These are phyloP conservation scores for Epinephelus malabaricus DNA, from an alignment of 2,797 vertebrate species.

Conservation along the genomic window DNA sequence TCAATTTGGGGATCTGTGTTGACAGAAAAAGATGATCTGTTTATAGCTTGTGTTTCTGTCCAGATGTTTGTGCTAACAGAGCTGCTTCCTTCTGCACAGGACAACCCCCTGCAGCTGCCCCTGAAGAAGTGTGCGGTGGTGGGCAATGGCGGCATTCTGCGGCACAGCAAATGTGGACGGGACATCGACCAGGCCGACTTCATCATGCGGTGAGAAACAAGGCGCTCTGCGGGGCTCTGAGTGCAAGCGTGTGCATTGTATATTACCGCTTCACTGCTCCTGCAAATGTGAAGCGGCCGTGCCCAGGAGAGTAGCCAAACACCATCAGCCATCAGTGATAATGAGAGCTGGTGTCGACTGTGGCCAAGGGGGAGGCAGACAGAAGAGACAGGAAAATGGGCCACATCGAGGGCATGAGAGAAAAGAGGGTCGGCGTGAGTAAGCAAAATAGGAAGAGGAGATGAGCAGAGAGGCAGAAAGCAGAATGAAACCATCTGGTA, in stretches of 20 bases:
- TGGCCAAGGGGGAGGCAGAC: conserved; percentile 14
- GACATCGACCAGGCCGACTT: conserved; percentile 95
- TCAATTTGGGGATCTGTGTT: conserved; percentile 4
- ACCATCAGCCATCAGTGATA: conserved; percentile 21
- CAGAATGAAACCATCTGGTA: conserved; percentile 27
- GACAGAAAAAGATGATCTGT: conserved; percentile 3
- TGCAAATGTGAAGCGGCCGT: conserved; percentile 11
- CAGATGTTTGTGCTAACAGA: conserved; percentile 19
- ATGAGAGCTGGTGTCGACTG: conserved; percentile 47
- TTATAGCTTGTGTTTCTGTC: conserved; percentile 2
- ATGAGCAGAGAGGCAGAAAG: conserved; percentile 1
- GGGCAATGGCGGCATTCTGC: conserved; percentile 96
- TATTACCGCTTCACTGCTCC: not conserved
- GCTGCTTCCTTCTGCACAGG: conserved; percentile 81
- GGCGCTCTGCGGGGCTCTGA: not conserved
- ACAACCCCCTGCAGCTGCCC: conserved; percentile 92
- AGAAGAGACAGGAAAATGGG: conserved; percentile 38
- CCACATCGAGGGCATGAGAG: conserved; percentile 9
- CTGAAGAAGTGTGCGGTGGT: conserved; percentile 97
- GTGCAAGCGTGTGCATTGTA: not conserved
- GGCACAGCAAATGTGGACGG: conserved; percentile 92
- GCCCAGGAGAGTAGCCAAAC: conserved; percentile 25
- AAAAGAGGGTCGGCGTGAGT: conserved; percentile 13
- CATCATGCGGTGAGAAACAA: conserved; percentile 91
- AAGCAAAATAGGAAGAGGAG: conserved; percentile 12